phyloP scores from a whole-genome alignment of 2,888 invertebrate species.

The Copidosoma aretas region DNA sequence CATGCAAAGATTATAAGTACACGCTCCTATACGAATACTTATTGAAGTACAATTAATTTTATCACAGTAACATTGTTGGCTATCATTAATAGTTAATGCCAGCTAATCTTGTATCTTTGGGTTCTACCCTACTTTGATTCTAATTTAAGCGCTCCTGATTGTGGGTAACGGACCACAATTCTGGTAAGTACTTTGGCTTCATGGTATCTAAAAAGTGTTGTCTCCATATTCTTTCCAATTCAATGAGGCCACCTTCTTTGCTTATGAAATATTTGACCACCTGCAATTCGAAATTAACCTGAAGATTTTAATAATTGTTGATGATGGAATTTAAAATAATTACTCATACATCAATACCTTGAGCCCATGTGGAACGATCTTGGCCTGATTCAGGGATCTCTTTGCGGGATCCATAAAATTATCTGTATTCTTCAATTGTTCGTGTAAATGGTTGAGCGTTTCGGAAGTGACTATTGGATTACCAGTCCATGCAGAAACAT shows the following conservation, averaged over 20 bases:
- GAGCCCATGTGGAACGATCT: conserved; percentile 56
- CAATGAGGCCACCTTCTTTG: conserved; percentile 68
- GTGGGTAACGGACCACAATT: conserved; percentile 78
- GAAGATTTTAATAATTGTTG: conserved; percentile 16
- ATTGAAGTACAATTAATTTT: conserved; percentile 39
- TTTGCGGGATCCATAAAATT: not conserved
- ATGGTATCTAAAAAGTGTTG: conserved; percentile 77
- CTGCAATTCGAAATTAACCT: conserved; percentile 54
- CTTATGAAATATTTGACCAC: conserved; percentile 68
- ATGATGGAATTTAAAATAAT: not conserved
- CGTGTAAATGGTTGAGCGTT: conserved; percentile 48
- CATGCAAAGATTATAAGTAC: conserved; percentile 47
- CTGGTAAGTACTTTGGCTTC: conserved; percentile 75
- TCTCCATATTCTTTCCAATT: conserved; percentile 77
- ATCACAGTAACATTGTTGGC: conserved; percentile 1
- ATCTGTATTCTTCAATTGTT: conserved; percentile 41
- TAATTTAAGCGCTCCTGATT: conserved; percentile 69
- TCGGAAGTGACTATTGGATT: conserved; percentile 47
- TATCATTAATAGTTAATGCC: conserved; percentile 45
- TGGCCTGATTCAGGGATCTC: conserved; percentile 42
- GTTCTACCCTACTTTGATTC: conserved; percentile 57
- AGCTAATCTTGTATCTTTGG: conserved; percentile 56
- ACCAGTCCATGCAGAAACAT: conserved; percentile 49
- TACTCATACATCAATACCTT: conserved; percentile 46
- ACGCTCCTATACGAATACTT: conserved; percentile 57